phyloP scores from a whole-genome alignment of 23 tunicate species.

The Ciona savignyi region DNA sequence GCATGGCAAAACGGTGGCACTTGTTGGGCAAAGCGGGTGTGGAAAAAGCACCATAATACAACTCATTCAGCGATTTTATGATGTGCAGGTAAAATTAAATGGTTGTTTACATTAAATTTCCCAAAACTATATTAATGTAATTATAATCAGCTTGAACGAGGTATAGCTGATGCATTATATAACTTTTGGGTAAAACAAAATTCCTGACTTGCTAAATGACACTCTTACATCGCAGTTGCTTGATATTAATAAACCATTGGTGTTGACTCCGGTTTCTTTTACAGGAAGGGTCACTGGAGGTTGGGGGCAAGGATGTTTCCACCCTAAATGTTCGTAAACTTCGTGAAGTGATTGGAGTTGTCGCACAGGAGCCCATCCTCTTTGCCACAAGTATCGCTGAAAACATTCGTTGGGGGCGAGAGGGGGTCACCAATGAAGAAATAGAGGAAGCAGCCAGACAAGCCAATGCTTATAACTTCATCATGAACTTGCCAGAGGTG shows the following conservation, averaged over 20 bases:
- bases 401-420: slow-evolving; percentile 96
- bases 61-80: slow-evolving; percentile 82
- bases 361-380: slow-evolving; percentile 87
- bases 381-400: slow-evolving; percentile 86
- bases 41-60: slow-evolving; percentile 81
- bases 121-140: too few relatives aligned
- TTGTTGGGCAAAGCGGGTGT: slow-evolving; percentile 88
- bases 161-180: too few relatives aligned
- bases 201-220: too few relatives aligned
- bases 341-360: slow-evolving; percentile 73
- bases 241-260: too few relatives aligned
- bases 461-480: slow-evolving; percentile 97
- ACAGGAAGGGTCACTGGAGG: slow-evolving; percentile 45
- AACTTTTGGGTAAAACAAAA: too few relatives aligned
- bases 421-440: slow-evolving; percentile 72
- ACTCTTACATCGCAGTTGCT: too few relatives aligned
- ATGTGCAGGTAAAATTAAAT: slow-evolving; percentile 27
- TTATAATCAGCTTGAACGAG: too few relatives aligned
- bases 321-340: slow-evolving; percentile 41
- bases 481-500: slow-evolving; percentile 73
- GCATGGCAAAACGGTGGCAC: slow-evolving; percentile 71
- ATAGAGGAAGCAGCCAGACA: slow-evolving; percentile 74
- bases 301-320: slow-evolving; percentile 44
- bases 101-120: too few relatives aligned
- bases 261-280: too few relatives aligned